Base-by-base conservation (phyloP, 2,888 invertebrate genomes). In the Deilephila porcellus region DNA sequence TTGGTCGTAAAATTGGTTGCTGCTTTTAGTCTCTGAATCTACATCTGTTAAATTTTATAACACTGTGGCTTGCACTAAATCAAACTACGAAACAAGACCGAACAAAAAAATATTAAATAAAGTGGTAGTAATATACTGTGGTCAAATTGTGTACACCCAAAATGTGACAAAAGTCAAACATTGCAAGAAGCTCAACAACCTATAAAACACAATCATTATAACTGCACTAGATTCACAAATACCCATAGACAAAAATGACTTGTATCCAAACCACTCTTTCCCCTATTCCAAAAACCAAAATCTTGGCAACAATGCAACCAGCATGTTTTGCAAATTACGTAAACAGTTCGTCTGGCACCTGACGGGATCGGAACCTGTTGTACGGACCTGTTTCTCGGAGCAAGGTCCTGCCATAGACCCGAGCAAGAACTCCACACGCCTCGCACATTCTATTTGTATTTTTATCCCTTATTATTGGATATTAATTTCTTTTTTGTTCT, bases 361-460 rank as follows among this genome's bases (percentile, higher is more conserved):
- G 91, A 86, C 82, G 77, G 71, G 64, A 20, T 5, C 59, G 80
- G 79, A 87, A 88, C 89, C 86, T 79, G 88, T 89, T 86, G 74
- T 76, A 79, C 77, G 83, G 88, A 93, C 93, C 91, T 87, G 93
- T 92, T 90, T 80, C 79, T 83, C 81, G 81, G 85, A 86, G 89
- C 93, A 92, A 93, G 93, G 93, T 93, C 93, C 86, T 88, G 86
- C 83, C 89, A 87, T 87, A 88, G 86, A 85, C 86, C 81, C 83
- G 83, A 83, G 80, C 82, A 80, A 45, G 11, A 45, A 45, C 45
- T 45, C 79, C 77, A 56, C 19, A n/a, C 56, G 5, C 4, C 45
- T 45, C 45, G 56, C n/a, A 5, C 52, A 56, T n/a, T 56, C n/a
- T 56, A 56, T 52, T 37, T 37, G 25, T 67, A 45, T 52, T 67